Evolutionary conservation across 2,888 invertebrate genomes (phyloP).

Genomic region (Coenonympha glycerion): DNA sequence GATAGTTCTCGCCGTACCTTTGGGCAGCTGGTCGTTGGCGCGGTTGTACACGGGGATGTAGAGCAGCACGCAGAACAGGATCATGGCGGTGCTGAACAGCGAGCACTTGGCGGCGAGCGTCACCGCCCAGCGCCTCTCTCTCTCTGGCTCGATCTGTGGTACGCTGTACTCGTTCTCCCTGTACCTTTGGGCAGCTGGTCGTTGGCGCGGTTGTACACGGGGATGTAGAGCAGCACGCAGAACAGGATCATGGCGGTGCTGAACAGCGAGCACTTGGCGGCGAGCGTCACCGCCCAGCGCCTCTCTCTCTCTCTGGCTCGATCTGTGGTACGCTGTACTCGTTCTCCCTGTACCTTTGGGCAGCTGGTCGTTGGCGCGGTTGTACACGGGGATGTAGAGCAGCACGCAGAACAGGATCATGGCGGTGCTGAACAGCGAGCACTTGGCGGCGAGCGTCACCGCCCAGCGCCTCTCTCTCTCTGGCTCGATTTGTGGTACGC

Average conservation of each 20-base stretch:
- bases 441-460: constrained; percentile 53
- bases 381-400: constrained; percentile 69
- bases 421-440: constrained; percentile 58
- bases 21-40: constrained; percentile 42
- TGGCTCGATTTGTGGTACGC: too few relatives aligned
- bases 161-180: too few relatives aligned
- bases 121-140: constrained; percentile 48
- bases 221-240: constrained; percentile 65
- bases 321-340: constrained; percentile 38
- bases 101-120: constrained; percentile 58
- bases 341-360: constrained; percentile 16
- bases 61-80: constrained; percentile 60
- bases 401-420: constrained; percentile 65
- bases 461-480: constrained; percentile 48
- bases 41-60: constrained; percentile 69
- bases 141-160: too few relatives aligned
- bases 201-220: constrained; percentile 63
- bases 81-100: constrained; percentile 61
- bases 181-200: constrained; percentile 41
- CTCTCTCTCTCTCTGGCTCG: constrained; percentile 40
- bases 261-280: constrained; percentile 61
- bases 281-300: constrained; percentile 48
- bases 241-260: constrained; percentile 63
- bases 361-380: constrained; percentile 49
- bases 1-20: too few relatives aligned